Conservation (phyloP, 1,140 invertebrate species). For the Procambarus virginalis region DNA sequence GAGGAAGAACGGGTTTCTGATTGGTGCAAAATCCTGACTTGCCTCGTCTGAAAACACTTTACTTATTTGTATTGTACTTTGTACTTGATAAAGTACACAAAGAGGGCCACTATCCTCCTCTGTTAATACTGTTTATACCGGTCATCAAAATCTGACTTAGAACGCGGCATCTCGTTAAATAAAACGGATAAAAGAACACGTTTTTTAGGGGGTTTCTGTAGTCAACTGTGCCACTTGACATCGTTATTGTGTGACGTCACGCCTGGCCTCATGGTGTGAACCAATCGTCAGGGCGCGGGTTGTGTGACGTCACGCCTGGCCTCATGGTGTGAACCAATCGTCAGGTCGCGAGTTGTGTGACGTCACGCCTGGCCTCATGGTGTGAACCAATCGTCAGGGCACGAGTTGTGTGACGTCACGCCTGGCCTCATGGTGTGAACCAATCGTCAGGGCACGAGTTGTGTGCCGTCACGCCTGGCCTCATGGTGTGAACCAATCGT, state of each 20-base stretch:
- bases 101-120: constrained; percentile 28
- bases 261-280: background rate
- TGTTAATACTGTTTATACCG: constrained; percentile 48
- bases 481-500: constrained; percentile 36
- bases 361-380: background rate
- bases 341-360: constrained; percentile 25
- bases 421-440: constrained; percentile 44
- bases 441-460: constrained; percentile 54
- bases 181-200: background rate
- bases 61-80: no score
- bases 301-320: constrained; percentile 46
- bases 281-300: constrained; percentile 17
- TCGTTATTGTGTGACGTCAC: background rate
- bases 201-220: background rate
- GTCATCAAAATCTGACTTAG: constrained; percentile 50
- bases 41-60: no score
- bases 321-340: constrained; percentile 58
- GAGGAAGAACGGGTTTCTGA: no score
- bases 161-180: constrained; percentile 24
- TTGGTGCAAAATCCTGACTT: no score
- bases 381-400: constrained; percentile 13
- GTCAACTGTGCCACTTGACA: background rate
- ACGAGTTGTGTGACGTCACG: constrained; percentile 43
- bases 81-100: no score
- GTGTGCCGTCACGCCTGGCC: constrained; percentile 28